Base-by-base conservation (phyloP, 2,113 vertebrate genomes). In the Labeo catla region DNA sequence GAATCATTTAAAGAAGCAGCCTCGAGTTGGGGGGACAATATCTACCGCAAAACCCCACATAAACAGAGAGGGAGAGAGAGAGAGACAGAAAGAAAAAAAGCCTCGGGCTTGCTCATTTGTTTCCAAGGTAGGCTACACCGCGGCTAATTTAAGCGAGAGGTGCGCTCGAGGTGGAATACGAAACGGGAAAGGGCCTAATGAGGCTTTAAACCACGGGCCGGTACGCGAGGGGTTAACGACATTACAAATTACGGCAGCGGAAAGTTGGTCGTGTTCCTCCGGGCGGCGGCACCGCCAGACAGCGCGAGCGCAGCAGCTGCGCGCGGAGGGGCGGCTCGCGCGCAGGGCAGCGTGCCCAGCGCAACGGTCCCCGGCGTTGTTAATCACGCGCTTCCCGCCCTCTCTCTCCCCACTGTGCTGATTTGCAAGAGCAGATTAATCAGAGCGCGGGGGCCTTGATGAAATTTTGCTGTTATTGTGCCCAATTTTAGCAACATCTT, bases 401-500 rank as follows among this genome's bases (percentile, higher is more conserved):
- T 65, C 59, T 74, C 87, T 82, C 93, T 39, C 52, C 86, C 94
- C 95, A 95, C 93, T 63, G 94, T 93, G 93, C 96, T 99, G 97
- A 98, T 98, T 98, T 98, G 96, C 97, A 98, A 97, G 96, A 95
- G 92, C 95, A 98, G 97, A 99, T 99, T 99, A 98, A 99, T 99
- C 98, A 99, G 97, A 96, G 96, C 93, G 94, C 92, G 90, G 95
- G 95, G 96, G 92, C 91, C 97, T 98, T 98, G 98, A 98, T 99
- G 98, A 98, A 98, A 98, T 98, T 95, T 98, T 97, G 96, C 96
- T 97, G 97, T 99, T 99, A 98, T 99, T 99, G 98, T 98, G 97
- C 97, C 97, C 97, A 97, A 97, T 98, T 99, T 98, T 98, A 98
- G 97, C 97, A 99, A 97, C 97, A 98, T 99, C 97, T 98, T 98